These are phyloP conservation scores for Gonioctena quinquepunctata DNA, from an alignment of 1,140 invertebrate species.

Conservation along the genomic window DNA sequence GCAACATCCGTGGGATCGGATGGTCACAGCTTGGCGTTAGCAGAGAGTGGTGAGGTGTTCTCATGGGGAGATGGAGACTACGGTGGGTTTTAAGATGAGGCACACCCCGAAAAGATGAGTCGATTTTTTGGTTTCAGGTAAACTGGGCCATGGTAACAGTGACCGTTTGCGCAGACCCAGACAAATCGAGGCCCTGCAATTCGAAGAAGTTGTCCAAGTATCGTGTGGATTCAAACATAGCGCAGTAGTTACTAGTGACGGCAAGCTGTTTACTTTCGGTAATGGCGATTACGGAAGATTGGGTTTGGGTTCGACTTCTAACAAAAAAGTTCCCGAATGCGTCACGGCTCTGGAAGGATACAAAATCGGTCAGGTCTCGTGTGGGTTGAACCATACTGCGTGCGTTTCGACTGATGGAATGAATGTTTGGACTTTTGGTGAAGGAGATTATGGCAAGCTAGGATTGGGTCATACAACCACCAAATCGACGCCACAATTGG, in stretches of 20 bases:
- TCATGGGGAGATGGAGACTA: conserved; percentile 90
- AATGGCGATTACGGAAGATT: conserved; percentile 71
- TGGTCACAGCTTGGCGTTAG: conserved; percentile 90
- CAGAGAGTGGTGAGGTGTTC: conserved; percentile 86
- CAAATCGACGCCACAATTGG: conserved; percentile 61
- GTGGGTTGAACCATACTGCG: conserved; percentile 69
- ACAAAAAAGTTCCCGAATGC: conserved; percentile 67
- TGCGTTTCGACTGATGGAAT: conserved; percentile 64
- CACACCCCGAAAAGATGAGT: not conserved
- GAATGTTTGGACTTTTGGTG: conserved; percentile 70
- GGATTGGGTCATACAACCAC: conserved; percentile 64
- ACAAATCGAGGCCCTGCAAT: conserved; percentile 69
- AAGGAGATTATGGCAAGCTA: conserved; percentile 71
- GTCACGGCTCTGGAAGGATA: conserved; percentile 59
- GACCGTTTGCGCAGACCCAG: conserved; percentile 67
- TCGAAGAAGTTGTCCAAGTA: conserved; percentile 67
- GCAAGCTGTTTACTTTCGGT: conserved; percentile 70
- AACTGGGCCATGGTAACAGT: conserved; percentile 71
- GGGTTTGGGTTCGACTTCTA: conserved; percentile 64
- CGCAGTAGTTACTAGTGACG: conserved; percentile 68
- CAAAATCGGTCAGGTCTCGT: conserved; percentile 58
- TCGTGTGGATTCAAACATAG: conserved; percentile 73
- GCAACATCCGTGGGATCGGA: conserved; percentile 88
- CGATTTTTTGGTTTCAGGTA: conserved; percentile 41
- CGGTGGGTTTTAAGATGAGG: too few relatives aligned